Conservation (phyloP, 2,888 invertebrate species). For the Onthophagus sagittarius region DNA sequence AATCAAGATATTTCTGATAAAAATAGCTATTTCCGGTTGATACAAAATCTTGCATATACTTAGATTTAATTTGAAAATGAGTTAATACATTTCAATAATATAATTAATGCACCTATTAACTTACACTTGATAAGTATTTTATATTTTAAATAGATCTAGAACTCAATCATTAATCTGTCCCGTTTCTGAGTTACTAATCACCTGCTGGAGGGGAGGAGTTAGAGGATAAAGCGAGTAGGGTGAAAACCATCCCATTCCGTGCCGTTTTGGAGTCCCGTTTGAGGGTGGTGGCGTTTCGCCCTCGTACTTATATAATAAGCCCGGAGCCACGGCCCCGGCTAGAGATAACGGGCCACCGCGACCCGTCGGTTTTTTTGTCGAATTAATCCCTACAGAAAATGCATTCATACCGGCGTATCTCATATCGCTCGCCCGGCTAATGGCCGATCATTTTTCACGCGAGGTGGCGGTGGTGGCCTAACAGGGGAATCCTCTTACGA, state of each 20-base stretch:
- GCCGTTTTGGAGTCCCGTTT: background rate
- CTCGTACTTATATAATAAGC: slow-evolving; percentile 30
- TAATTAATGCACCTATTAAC: no score
- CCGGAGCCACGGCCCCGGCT: slow-evolving; percentile 36
- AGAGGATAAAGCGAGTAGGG: background rate
- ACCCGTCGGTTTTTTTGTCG: slow-evolving; percentile 38
- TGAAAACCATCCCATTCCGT: background rate
- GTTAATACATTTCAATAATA: no score
- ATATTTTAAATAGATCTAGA: slow-evolving; percentile 44
- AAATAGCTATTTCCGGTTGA: no score
- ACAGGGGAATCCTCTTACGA: slow-evolving; percentile 30
- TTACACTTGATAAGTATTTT: slow-evolving; percentile 38
- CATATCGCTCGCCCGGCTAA: slow-evolving; percentile 46
- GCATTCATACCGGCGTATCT: slow-evolving; percentile 49
- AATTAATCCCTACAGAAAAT: slow-evolving; percentile 47
- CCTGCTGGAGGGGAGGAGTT: slow-evolving; percentile 39
- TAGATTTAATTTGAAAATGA: no score
- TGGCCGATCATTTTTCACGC: slow-evolving; percentile 45
- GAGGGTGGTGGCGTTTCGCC: background rate
- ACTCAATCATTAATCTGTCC: slow-evolving; percentile 44
- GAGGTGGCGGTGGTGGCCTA: slow-evolving; percentile 30
- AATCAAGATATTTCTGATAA: no score
- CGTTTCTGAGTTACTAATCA: slow-evolving; percentile 44
- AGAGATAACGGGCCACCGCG: slow-evolving; percentile 36
- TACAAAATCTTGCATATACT: no score